phyloP scores from a whole-genome alignment of 2,888 invertebrate genomes.

The Lochmaea crataegi region DNA sequence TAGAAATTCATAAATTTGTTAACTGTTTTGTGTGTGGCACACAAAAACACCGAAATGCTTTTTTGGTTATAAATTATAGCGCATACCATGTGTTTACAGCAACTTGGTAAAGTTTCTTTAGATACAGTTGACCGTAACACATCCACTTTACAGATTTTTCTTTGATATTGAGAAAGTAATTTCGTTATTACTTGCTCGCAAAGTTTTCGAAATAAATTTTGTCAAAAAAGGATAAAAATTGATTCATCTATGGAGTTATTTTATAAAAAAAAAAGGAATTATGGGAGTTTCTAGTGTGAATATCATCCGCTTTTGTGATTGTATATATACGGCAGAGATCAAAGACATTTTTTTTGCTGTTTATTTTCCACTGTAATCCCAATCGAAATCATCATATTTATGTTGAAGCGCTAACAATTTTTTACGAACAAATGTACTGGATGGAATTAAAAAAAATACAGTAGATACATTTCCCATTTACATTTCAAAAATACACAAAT shows the following conservation, averaged over 20 bases:
- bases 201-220: background rate
- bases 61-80: slow-evolving; percentile 31
- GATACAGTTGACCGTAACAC: slow-evolving; percentile 15
- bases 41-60: slow-evolving; percentile 30
- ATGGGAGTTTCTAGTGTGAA: background rate
- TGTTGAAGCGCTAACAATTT: background rate
- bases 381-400: background rate
- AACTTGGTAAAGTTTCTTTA: slow-evolving; percentile 26
- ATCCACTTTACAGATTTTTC: background rate
- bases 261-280: background rate
- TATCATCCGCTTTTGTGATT: background rate
- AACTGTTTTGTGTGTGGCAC: slow-evolving; percentile 23
- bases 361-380: too few species aligned
- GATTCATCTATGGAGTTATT: background rate
- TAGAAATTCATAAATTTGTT: slow-evolving; percentile 22
- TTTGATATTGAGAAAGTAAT: background rate
- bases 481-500: too few species aligned
- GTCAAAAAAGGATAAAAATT: too few species aligned
- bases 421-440: too few species aligned
- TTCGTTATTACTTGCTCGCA: background rate
- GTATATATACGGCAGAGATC: background rate
- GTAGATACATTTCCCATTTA: too few species aligned
- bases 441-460: too few species aligned
- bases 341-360: background rate
- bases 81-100: slow-evolving; percentile 35